Evolutionary conservation across 2,797 vertebrate genomes (phyloP).

Genomic region (Ptychadena robeensis): DNA sequence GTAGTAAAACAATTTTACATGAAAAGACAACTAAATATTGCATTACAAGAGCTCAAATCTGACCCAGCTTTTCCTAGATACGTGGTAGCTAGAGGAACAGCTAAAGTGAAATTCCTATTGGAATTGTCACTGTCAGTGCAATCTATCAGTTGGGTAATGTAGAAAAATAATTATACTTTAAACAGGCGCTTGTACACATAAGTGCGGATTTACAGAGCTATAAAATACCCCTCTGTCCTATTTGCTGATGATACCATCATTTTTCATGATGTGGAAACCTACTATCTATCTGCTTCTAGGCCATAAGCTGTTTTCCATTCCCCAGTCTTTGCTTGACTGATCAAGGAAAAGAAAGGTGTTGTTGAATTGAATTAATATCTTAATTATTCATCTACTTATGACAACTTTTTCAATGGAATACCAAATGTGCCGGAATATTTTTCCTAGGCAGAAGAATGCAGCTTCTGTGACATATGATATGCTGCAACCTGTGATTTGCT

Average conservation of each 20-base stretch:
- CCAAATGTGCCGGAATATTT: constrained; percentile 9
- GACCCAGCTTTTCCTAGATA: background rate
- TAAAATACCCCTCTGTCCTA: constrained; percentile 17
- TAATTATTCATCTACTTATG: constrained; percentile 54
- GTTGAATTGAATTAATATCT: constrained; percentile 44
- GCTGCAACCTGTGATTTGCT: constrained; percentile 28
- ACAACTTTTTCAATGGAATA: constrained; percentile 30
- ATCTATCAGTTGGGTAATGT: constrained; percentile 3
- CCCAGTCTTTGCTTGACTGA: constrained; percentile 47
- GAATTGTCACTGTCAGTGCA: background rate
- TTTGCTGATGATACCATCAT: constrained; percentile 14
- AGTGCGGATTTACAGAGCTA: constrained; percentile 16
- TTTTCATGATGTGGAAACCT: constrained; percentile 47
- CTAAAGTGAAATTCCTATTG: background rate
- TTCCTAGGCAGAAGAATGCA: constrained; percentile 28
- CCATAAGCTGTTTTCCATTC: constrained; percentile 50
- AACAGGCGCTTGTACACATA: constrained; percentile 54
- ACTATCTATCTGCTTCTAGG: constrained; percentile 55
- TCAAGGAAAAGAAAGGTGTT: constrained; percentile 60
- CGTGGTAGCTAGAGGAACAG: background rate
- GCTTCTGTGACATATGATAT: constrained; percentile 36
- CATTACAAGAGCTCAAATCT: background rate
- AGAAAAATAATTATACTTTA: constrained; percentile 25
- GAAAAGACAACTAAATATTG: background rate
- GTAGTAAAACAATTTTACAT: background rate